phyloP scores from a whole-genome alignment of 2,888 invertebrate genomes.

The Dasysyrphus tricinctus region DNA sequence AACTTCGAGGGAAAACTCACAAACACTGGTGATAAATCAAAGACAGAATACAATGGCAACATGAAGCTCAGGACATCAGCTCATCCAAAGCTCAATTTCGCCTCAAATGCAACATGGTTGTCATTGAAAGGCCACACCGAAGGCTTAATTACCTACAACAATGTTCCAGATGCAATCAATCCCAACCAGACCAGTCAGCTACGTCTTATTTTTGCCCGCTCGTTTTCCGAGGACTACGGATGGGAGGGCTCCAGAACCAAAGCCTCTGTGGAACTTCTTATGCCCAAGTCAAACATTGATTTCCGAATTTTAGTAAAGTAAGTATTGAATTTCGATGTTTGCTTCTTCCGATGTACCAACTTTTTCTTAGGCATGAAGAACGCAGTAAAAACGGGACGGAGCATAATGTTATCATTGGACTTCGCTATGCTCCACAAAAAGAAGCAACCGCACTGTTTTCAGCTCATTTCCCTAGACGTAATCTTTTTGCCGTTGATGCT shows the following conservation, averaged over 20 bases:
- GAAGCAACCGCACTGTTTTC: slow-evolving; percentile 86
- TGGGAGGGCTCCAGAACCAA: slow-evolving; percentile 85
- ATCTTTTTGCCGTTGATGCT: slow-evolving; percentile 87
- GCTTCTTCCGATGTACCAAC: slow-evolving; percentile 12
- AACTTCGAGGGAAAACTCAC: slow-evolving; percentile 84
- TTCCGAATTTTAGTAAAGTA: slow-evolving; percentile 86
- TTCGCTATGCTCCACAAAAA: slow-evolving; percentile 86
- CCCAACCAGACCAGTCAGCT: slow-evolving; percentile 86
- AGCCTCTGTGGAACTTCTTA: slow-evolving; percentile 86
- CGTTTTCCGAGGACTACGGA: slow-evolving; percentile 86
- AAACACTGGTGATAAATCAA: slow-evolving; percentile 83
- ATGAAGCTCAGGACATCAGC: slow-evolving; percentile 89
- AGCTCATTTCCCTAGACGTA: slow-evolving; percentile 87
- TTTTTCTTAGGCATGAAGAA: slow-evolving; percentile 80
- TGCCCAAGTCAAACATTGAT: slow-evolving; percentile 88
- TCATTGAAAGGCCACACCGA: slow-evolving; percentile 90
- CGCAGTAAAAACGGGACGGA: slow-evolving; percentile 84
- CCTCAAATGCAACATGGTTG: slow-evolving; percentile 86
- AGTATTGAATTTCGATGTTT: slow-evolving; percentile 46
- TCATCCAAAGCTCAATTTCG: slow-evolving; percentile 90
- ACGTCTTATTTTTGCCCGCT: slow-evolving; percentile 86
- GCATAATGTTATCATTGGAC: slow-evolving; percentile 84
- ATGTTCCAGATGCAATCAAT: slow-evolving; percentile 86
- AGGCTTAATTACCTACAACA: slow-evolving; percentile 88
- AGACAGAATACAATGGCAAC: slow-evolving; percentile 85